Evolutionary conservation across 1,140 invertebrate species (phyloP).

Genomic region (Oryctes rhinoceros): DNA sequence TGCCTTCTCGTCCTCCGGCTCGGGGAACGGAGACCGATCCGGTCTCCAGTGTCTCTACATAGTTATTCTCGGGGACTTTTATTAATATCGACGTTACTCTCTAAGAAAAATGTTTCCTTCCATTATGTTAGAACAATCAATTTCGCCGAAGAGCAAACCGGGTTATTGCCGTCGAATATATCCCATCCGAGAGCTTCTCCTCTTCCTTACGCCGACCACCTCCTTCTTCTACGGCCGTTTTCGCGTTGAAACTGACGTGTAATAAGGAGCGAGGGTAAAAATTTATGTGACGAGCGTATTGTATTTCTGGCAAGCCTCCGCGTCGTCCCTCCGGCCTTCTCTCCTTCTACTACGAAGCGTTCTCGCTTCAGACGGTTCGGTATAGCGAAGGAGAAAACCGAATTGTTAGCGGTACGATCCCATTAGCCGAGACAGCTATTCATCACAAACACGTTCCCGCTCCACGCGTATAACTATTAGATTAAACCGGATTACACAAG

Average conservation of each 20-base stretch:
- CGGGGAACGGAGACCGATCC: background rate
- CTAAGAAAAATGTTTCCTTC: conserved; percentile 34
- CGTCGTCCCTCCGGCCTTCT: background rate
- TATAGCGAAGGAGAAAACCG: background rate
- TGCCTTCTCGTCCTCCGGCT: background rate
- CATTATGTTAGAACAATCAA: conserved; percentile 32
- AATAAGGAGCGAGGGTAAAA: conserved; percentile 32
- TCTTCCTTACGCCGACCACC: background rate
- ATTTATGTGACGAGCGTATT: conserved; percentile 34
- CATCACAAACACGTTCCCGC: conserved; percentile 7
- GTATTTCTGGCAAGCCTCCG: background rate
- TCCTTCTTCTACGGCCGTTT: background rate
- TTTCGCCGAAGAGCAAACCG: conserved; percentile 28
- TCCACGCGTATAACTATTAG: conserved; percentile 27
- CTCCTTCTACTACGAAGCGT: background rate
- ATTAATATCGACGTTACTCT: conserved; percentile 30
- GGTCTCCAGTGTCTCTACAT: background rate
- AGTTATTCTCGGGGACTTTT: conserved; percentile 12
- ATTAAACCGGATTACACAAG: conserved; percentile 16
- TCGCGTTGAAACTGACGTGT: conserved; percentile 29
- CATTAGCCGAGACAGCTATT: conserved; percentile 24
- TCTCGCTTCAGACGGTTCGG: background rate
- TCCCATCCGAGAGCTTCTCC: background rate
- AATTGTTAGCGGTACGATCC: conserved; percentile 24
- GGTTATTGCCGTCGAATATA: conserved; percentile 34